Percentiles rank a stretch among this genome's conserved stretches.
phyloP scores from a whole-genome alignment of 1,140 invertebrate species.

The Parasteatoda tepidariorum region DNA sequence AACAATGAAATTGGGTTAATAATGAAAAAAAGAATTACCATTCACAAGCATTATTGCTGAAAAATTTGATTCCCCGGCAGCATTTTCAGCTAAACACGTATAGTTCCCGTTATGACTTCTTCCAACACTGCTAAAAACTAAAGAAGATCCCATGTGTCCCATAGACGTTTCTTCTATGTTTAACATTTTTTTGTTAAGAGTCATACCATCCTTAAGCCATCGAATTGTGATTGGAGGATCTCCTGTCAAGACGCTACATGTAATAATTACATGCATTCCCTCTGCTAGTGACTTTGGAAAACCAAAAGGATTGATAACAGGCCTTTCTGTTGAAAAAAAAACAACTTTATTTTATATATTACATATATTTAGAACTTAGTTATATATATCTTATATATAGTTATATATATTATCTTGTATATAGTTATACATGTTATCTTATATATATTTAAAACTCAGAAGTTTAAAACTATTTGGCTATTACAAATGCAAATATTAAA shows the following conservation, averaged over 20 bases:
- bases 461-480: no score
- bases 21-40: conserved; percentile 59
- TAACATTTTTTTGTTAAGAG: conserved; percentile 67
- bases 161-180: conserved; percentile 66
- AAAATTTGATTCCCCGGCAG: conserved; percentile 74
- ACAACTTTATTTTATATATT: no score
- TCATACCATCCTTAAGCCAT: conserved; percentile 79
- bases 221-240: conserved; percentile 81
- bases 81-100: conserved; percentile 78
- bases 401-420: background rate
- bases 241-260: conserved; percentile 84
- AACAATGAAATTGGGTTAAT: no score
- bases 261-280: conserved; percentile 84
- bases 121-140: conserved; percentile 67
- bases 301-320: conserved; percentile 67
- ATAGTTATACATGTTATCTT: no score
- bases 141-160: conserved; percentile 64
- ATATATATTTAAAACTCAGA: no score
- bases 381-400: background rate
- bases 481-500: no score
- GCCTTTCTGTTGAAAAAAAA: conserved; percentile 56
- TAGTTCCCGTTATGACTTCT: conserved; percentile 74
- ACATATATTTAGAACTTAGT: no score
- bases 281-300: conserved; percentile 79
- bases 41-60: conserved; percentile 78